phyloP scores from a whole-genome alignment of 2,797 vertebrate genomes.

The Lagodon rhomboides region DNA sequence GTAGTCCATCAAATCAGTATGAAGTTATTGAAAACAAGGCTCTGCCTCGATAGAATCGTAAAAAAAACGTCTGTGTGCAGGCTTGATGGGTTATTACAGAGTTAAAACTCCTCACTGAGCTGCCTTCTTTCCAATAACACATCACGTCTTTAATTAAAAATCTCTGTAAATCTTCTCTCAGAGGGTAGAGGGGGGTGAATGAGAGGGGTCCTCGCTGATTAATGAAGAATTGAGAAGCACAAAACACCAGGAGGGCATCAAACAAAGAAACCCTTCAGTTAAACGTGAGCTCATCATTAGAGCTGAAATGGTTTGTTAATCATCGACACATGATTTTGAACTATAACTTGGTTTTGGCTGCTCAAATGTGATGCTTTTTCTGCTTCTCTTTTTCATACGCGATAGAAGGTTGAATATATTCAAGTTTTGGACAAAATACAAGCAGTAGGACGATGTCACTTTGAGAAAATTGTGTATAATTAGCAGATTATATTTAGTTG shows the following conservation, averaged over 20 bases:
- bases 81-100: slow-evolving; percentile 16
- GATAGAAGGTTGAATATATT: not conserved
- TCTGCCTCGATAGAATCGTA: not conserved
- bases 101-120: not conserved
- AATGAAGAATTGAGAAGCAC: slow-evolving; percentile 19
- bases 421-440: not conserved
- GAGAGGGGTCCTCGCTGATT: slow-evolving; percentile 11
- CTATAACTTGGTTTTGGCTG: not conserved
- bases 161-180: slow-evolving; percentile 13
- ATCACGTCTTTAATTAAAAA: slow-evolving; percentile 19
- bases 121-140: not conserved
- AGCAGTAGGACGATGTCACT: too few species aligned
- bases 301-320: not conserved
- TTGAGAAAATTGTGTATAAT: not conserved
- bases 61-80: not conserved
- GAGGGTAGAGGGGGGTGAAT: slow-evolving; percentile 25
- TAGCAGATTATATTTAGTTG: not conserved
- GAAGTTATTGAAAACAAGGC: not conserved
- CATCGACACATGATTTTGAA: not conserved
- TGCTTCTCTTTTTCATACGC: not conserved
- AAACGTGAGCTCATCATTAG: slow-evolving; percentile 2
- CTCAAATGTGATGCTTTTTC: not conserved
- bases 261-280: not conserved
- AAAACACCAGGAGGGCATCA: slow-evolving; percentile 15
- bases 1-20: not conserved